phyloP scores from a whole-genome alignment of 2,113 vertebrate species.

The Columbina picui region DNA sequence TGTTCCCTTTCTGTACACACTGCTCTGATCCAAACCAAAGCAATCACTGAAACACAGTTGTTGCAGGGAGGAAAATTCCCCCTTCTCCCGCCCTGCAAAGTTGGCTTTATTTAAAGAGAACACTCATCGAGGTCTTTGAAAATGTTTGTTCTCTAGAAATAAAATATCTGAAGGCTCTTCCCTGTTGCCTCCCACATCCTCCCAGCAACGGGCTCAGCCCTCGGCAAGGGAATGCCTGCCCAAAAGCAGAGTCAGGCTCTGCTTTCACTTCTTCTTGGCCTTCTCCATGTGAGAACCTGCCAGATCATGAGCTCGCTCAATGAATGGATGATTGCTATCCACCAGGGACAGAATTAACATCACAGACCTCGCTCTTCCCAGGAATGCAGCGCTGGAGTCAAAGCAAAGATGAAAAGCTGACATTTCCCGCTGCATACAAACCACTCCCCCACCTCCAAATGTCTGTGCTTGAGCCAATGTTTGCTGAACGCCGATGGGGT shows the following conservation, averaged over 20 bases:
- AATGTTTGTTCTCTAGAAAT: slow-evolving; percentile 50
- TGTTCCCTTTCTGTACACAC: neutral
- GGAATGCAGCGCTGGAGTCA: slow-evolving; percentile 31
- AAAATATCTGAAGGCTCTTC: slow-evolving; percentile 40
- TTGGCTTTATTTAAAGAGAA: slow-evolving; percentile 11
- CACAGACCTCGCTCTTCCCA: slow-evolving; percentile 36
- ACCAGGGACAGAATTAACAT: slow-evolving; percentile 39
- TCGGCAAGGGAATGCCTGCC: neutral
- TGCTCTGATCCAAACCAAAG: slow-evolving; percentile 20
- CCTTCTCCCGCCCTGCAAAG: neutral
- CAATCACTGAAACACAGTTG: neutral
- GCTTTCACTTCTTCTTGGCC: slow-evolving; percentile 36
- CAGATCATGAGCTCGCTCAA: slow-evolving; percentile 27
- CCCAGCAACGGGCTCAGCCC: neutral
- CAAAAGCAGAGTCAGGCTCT: slow-evolving; percentile 16
- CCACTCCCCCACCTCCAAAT: slow-evolving; percentile 19
- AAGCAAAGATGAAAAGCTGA: slow-evolving; percentile 10
- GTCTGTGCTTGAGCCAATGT: slow-evolving; percentile 38
- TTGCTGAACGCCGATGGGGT: neutral
- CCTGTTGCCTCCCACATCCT: slow-evolving; percentile 28
- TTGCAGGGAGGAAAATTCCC: neutral
- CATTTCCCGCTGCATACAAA: slow-evolving; percentile 32
- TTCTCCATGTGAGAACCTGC: slow-evolving; percentile 7
- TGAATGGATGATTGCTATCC: slow-evolving; percentile 56
- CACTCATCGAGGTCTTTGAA: slow-evolving; percentile 23